Evolutionary conservation across 2,888 invertebrate species (phyloP).

Genomic region (Hoplodrina blanda): DNA sequence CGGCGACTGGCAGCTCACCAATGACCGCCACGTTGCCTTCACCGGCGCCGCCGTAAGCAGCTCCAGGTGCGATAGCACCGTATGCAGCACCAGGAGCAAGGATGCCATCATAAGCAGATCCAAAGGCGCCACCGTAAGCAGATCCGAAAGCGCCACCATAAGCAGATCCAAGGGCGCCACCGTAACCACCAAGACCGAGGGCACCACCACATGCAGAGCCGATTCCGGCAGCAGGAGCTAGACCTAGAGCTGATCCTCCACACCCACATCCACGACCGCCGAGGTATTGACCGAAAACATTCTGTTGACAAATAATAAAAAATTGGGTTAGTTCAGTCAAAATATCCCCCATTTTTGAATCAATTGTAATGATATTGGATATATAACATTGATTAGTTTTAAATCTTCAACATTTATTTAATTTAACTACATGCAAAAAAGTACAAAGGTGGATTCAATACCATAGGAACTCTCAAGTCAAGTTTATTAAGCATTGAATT

Average conservation of each 20-base stretch:
- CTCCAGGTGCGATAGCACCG: slow-evolving; percentile 1
- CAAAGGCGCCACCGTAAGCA: slow-evolving; percentile 17
- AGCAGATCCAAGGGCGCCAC: background rate
- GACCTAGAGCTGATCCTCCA: background rate
- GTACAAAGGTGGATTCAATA: no score
- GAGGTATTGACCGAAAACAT: slow-evolving; percentile 9
- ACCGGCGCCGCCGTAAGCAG: slow-evolving; percentile 51
- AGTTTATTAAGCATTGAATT: no score
- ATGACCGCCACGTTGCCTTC: slow-evolving; percentile 66
- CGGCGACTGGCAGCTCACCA: slow-evolving; percentile 68
- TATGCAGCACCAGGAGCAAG: slow-evolving; percentile 9
- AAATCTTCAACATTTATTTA: no score
- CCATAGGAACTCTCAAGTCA: no score
- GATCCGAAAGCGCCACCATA: background rate
- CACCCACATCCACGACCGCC: slow-evolving; percentile 21
- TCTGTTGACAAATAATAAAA: background rate
- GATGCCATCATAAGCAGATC: slow-evolving; percentile 1
- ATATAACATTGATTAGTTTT: no score
- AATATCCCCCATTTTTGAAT: no score
- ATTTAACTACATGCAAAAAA: no score
- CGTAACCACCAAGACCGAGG: background rate
- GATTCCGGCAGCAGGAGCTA: background rate
- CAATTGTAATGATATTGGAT: no score
- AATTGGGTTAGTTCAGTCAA: no score
- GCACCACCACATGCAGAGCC: background rate